Evolutionary conservation across 2,797 vertebrate genomes (phyloP).

Genomic region (Oophaga sylvatica): DNA sequence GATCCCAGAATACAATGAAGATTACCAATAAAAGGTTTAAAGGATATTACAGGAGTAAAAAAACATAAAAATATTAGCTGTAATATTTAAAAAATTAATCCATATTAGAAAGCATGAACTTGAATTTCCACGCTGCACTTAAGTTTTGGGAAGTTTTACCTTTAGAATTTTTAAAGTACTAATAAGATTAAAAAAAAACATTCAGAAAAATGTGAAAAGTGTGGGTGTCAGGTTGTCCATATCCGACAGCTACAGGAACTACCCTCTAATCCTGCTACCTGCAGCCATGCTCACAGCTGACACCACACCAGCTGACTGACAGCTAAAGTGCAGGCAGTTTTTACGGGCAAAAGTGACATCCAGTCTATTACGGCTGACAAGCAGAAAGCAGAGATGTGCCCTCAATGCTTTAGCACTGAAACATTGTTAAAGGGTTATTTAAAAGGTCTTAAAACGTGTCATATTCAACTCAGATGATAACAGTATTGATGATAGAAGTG

Average conservation of each 20-base stretch:
- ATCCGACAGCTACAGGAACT: slow-evolving; percentile 99
- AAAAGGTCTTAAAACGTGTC: slow-evolving; percentile 98
- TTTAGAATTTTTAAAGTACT: slow-evolving; percentile 78
- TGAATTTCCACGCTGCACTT: no score
- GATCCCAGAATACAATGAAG: no score
- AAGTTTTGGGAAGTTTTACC: slow-evolving; percentile 67
- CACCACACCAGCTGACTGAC: slow-evolving; percentile 97
- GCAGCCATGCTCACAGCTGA: slow-evolving; percentile 96
- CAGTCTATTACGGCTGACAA: slow-evolving; percentile 99
- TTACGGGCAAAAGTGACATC: slow-evolving; percentile 99
- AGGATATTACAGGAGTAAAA: no score
- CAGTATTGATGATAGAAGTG: slow-evolving; percentile 98
- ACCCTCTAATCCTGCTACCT: slow-evolving; percentile 99
- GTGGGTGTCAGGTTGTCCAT: slow-evolving; percentile 99
- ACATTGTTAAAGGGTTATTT: slow-evolving; percentile 96
- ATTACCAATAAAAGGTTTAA: no score
- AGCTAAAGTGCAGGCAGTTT: slow-evolving; percentile 97
- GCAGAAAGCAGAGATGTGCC: slow-evolving; percentile 99
- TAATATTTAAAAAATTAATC: no score
- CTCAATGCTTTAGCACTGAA: slow-evolving; percentile 95
- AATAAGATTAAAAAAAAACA: slow-evolving; percentile 84
- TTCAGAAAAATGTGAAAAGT: slow-evolving; percentile 91
- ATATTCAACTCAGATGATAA: slow-evolving; percentile 98
- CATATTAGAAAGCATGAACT: no score
- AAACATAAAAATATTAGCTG: no score